Evolutionary conservation across 2,797 vertebrate genomes (phyloP).

Genomic region (Pangasius sanitwongsei): DNA sequence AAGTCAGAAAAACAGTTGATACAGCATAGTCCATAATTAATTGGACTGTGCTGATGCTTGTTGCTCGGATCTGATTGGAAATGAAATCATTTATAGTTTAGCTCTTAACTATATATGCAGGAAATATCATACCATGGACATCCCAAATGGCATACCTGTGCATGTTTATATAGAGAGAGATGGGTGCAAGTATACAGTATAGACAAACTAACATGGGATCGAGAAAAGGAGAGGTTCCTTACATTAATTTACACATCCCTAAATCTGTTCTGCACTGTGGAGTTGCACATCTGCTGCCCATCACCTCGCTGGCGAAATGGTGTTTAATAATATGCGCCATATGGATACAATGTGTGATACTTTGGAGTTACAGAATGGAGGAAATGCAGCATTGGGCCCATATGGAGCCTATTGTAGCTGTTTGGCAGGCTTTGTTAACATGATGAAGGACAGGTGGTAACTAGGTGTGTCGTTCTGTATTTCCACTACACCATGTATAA

Average conservation of each 20-base stretch:
- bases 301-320: conserved; percentile 10
- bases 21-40: not conserved
- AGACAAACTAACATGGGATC: conserved; percentile 23
- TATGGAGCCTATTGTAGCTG: conserved; percentile 18
- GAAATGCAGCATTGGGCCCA: conserved; percentile 20
- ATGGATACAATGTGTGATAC: conserved; percentile 46
- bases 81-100: not conserved
- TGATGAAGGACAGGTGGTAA: conserved; percentile 34
- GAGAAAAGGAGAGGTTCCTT: conserved; percentile 54
- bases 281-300: conserved; percentile 32
- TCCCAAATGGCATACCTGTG: not conserved
- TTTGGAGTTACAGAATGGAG: conserved; percentile 7
- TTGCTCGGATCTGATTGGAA: not conserved
- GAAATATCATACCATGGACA: not conserved
- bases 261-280: conserved; percentile 54
- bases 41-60: not conserved
- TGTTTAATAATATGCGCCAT: conserved; percentile 48
- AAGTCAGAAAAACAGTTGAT: not conserved
- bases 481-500: conserved; percentile 5
- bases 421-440: conserved; percentile 14
- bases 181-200: not conserved
- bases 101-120: not conserved
- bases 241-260: conserved; percentile 48
- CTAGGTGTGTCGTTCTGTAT: conserved; percentile 12
- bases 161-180: not conserved